phyloP scores from a whole-genome alignment of 2,888 invertebrate species.

The Willowsia nigromaculata region DNA sequence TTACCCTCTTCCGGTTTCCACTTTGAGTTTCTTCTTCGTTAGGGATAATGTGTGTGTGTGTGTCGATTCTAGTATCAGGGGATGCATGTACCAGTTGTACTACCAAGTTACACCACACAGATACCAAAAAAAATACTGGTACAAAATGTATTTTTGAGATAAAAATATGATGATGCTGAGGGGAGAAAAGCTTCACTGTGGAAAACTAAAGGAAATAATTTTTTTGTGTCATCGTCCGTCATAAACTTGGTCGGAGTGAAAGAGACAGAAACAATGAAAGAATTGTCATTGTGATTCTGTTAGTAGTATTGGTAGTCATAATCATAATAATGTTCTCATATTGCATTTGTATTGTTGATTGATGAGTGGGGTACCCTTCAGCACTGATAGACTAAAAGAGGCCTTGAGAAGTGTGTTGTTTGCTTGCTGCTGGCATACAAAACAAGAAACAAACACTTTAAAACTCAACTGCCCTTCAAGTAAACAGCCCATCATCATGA shows the following conservation, averaged over 20 bases:
- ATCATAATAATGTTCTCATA: conserved; percentile 7
- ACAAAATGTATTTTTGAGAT: neutral
- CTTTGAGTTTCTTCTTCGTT: neutral
- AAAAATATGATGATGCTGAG: neutral
- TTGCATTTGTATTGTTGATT: neutral
- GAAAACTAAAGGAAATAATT: conserved; percentile 41
- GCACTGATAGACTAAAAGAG: conserved; percentile 36
- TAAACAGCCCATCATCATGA: neutral
- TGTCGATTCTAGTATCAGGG: too few relatives aligned
- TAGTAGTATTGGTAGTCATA: neutral
- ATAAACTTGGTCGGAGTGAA: neutral
- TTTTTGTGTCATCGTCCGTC: conserved; percentile 12
- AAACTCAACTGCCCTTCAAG: neutral
- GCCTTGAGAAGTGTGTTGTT: conserved; percentile 62
- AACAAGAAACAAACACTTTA: neutral
- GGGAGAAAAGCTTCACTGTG: neutral
- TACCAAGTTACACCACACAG: neutral
- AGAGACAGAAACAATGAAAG: conserved; percentile 47
- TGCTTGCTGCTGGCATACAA: conserved; percentile 14
- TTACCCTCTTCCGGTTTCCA: conserved; percentile 58
- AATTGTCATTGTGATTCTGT: conserved; percentile 52
- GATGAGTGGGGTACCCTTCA: neutral
- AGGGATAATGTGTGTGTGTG: too few relatives aligned
- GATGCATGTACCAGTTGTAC: neutral
- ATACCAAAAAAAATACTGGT: neutral